Conservation (phyloP, 1,140 invertebrate species). For the Propsilocerus akamusi region DNA sequence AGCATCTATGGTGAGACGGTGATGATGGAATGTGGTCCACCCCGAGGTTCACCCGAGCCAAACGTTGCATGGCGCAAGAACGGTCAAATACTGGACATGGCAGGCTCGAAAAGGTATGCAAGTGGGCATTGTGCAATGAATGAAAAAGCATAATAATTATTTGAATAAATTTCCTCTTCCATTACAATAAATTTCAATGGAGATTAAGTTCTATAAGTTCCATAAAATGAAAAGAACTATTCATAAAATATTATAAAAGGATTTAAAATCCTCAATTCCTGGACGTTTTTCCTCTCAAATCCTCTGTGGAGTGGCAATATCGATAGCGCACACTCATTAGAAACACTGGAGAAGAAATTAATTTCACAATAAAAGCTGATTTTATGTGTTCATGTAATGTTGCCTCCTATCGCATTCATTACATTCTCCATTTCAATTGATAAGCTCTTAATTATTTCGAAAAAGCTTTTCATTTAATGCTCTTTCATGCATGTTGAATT, state of each 20-base stretch:
- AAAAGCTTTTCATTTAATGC: slow-evolving; percentile 1
- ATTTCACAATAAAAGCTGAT: neutral
- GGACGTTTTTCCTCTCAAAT: neutral
- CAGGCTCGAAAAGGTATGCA: slow-evolving; percentile 14
- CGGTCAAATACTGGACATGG: slow-evolving; percentile 49
- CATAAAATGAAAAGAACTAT: neutral
- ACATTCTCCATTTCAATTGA: neutral
- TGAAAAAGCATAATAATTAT: neutral
- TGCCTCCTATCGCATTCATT: neutral
- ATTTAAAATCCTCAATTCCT: neutral
- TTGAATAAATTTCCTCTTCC: neutral
- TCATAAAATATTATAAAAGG: neutral
- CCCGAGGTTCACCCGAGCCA: slow-evolving; percentile 68
- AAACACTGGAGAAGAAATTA: no score
- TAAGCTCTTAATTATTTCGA: slow-evolving; percentile 3
- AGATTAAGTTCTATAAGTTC: no score
- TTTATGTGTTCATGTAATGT: neutral
- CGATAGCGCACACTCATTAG: neutral
- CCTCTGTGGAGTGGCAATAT: neutral
- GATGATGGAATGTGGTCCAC: slow-evolving; percentile 67
- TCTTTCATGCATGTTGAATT: slow-evolving; percentile 2
- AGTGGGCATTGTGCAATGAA: neutral
- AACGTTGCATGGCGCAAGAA: slow-evolving; percentile 68
- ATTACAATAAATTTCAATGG: neutral
- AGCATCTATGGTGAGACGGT: slow-evolving; percentile 68